A percentile compares a stretch with the other conserved stretches of the same genome.
Conservation (phyloP, 2,888 invertebrate species). For the Erebia ligea region DNA sequence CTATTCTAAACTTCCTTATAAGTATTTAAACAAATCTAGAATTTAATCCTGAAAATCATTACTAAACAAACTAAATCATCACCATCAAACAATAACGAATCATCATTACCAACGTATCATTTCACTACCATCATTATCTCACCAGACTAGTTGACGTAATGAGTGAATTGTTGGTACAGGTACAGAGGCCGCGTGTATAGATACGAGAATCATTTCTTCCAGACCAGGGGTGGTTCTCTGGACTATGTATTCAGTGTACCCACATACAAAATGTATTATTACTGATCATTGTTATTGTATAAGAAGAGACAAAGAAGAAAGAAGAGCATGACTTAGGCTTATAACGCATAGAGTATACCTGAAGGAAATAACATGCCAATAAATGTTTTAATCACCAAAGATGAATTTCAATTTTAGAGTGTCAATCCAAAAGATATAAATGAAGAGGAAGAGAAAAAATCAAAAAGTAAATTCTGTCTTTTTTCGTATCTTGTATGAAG, state of each 20-base stretch:
- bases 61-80: constrained; percentile 17
- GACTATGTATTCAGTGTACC: constrained; percentile 81
- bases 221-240: constrained; percentile 74
- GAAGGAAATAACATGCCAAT: background rate
- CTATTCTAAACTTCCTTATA: background rate
- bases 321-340: constrained; percentile 43
- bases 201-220: constrained; percentile 83
- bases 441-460: background rate
- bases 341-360: background rate
- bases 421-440: background rate
- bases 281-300: constrained; percentile 58
- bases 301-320: constrained; percentile 40
- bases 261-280: constrained; percentile 80
- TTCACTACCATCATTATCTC: constrained; percentile 39
- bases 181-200: constrained; percentile 81
- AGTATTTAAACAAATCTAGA: background rate
- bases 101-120: constrained; percentile 43
- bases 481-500: background rate
- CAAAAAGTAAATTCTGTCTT: background rate
- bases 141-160: constrained; percentile 51
- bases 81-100: constrained; percentile 32
- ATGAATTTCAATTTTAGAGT: background rate
- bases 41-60: background rate
- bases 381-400: background rate
- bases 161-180: constrained; percentile 76